Conservation (phyloP, 64 coral and sea anemone species). For the Porites australiensis region DNA sequence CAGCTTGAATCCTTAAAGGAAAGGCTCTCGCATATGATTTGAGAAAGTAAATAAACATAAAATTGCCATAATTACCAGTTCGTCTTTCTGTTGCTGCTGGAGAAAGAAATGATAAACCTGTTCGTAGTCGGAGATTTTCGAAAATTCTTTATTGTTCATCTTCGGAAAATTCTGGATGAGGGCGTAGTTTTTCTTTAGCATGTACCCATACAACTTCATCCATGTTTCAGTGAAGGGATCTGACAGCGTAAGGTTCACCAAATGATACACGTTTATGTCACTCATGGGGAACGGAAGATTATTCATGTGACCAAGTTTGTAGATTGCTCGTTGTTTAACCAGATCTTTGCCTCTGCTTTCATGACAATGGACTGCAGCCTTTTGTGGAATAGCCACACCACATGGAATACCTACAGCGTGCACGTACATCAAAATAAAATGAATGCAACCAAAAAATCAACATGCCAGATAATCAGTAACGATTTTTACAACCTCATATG, state of each 20-base stretch:
- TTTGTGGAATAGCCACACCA: conserved; percentile 61
- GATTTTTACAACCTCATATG: too few relatives aligned
- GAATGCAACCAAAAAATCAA: too few relatives aligned
- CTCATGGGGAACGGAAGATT: conserved; percentile 71
- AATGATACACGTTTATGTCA: conserved; percentile 47
- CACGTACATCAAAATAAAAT: too few relatives aligned
- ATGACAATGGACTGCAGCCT: conserved; percentile 56
- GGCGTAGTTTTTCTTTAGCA: conserved; percentile 64
- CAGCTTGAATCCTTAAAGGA: too few relatives aligned
- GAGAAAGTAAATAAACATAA: not conserved
- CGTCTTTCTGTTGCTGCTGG: conserved; percentile 68
- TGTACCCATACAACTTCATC: conserved; percentile 84
- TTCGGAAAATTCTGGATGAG: conserved; percentile 53
- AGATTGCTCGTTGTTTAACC: conserved; percentile 38
- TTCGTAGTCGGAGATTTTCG: conserved; percentile 71
- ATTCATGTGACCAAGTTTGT: conserved; percentile 77
- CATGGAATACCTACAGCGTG: conserved; percentile 59
- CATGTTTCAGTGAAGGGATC: conserved; percentile 84
- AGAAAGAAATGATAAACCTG: conserved; percentile 84
- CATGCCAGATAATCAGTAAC: too few relatives aligned
- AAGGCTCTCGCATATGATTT: not conserved
- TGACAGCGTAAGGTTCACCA: conserved; percentile 47
- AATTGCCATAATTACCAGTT: conserved; percentile 1
- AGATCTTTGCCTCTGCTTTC: conserved; percentile 54
- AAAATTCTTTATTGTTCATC: conserved; percentile 69